These are phyloP conservation scores for Helicoverpa armigera DNA, from an alignment of 1,140 invertebrate species.

Conservation along the genomic window DNA sequence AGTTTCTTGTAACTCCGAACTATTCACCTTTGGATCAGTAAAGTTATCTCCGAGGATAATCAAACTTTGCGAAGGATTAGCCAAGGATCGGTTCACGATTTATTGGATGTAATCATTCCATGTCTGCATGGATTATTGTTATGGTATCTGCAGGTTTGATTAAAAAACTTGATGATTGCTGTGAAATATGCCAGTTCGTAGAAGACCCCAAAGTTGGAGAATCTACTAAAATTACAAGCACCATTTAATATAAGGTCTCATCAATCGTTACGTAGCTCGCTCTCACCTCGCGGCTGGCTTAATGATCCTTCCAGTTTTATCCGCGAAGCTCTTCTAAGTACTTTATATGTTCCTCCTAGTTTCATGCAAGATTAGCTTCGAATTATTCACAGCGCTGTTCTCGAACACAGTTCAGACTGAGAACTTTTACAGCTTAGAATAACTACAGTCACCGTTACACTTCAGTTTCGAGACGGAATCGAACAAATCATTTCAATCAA, in stretches of 20 bases:
- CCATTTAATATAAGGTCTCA: too few relatives aligned
- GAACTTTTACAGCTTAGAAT: background rate
- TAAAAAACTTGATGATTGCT: background rate
- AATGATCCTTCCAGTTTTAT: background rate
- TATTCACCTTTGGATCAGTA: conserved; percentile 11
- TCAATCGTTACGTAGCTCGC: too few relatives aligned
- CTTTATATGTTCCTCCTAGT: conserved; percentile 13
- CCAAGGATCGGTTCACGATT: conserved; percentile 5
- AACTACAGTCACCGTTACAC: conserved; percentile 4
- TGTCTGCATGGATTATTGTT: conserved; percentile 15
- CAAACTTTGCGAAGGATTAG: conserved; percentile 22
- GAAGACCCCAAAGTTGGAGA: background rate
- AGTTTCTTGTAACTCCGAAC: conserved; percentile 5
- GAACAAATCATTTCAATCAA: conserved; percentile 27
- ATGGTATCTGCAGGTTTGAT: background rate
- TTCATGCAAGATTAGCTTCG: conserved; percentile 32
- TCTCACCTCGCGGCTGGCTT: background rate
- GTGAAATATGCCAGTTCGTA: background rate
- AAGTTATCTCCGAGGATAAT: conserved; percentile 29
- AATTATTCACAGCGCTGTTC: conserved; percentile 21
- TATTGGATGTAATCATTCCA: conserved; percentile 34
- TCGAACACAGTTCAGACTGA: conserved; percentile 1
- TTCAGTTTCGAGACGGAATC: conserved; percentile 7
- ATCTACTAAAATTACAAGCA: too few relatives aligned
- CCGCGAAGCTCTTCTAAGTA: conserved; percentile 3